Base-by-base conservation (phyloP, 2,888 invertebrate species). In the Heliconius charithonia region DNA sequence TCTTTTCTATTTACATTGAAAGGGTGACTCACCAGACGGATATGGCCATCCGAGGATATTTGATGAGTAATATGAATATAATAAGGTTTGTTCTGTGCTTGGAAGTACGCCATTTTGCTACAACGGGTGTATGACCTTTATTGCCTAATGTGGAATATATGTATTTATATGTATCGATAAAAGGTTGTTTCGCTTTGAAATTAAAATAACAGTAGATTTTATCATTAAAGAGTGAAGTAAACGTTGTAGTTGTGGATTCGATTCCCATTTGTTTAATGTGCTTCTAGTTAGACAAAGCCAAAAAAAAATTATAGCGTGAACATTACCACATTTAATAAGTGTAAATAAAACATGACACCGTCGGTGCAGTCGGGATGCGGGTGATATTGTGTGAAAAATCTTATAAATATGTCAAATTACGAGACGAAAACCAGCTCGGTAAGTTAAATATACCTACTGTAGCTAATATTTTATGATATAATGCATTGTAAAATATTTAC, bases 31-130 rank as follows among this genome's bases (percentile, higher is more conserved):
- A 79, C 16, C 12, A 56, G 65, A 79, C 76, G 76, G 67, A 76
- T 76, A 76, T 67, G 76, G 76, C 65, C 62, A 79, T 72, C 76
- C 67, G 72, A 76, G 73, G 77, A 77, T 73, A 59, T 77, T 73
- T 72, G 66, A 72, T 77, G 77, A 77, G 73, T 77, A 77, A 77
- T 77, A 77, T 73, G 77, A 77, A 73, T 79, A 79, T 79, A 76
- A 79, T 72, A 72, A 79, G 76, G 56, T 66, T 45, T 65, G 76
- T 76, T 63, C 75, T 71, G 66, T 59, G 59, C 65, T 72, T 76
- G 76, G 72, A 76, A 27, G 25, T 45, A 10, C 66, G 76, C 51
- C 66, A 71, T 77, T 79, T 78, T 65, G 70, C 73, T 62, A 56
- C 37, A 69, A 77, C 77, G 71, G 75, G 72, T 76, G 59, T 76